phyloP scores from a whole-genome alignment of 2,888 invertebrate species.

The Hemithea aestivaria region DNA sequence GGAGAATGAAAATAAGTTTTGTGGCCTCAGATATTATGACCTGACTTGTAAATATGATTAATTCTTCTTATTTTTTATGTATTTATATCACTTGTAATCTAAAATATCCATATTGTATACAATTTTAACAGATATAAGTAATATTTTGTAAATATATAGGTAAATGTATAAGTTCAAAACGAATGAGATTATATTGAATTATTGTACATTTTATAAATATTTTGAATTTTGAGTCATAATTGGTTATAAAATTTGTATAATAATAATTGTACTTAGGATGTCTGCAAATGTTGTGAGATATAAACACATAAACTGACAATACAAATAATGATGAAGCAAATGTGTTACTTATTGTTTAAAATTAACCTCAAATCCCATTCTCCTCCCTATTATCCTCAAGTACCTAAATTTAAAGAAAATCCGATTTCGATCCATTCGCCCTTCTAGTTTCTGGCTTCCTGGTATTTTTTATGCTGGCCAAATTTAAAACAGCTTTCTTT shows the following conservation, averaged over 20 bases:
- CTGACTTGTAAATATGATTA: conserved; percentile 72
- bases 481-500: no score
- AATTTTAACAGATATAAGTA: conserved; percentile 69
- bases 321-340: conserved; percentile 64
- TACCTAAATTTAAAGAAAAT: no score
- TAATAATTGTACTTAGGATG: conserved; percentile 63
- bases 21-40: conserved; percentile 45
- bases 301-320: conserved; percentile 76
- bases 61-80: conserved; percentile 73
- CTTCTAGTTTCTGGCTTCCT: no score
- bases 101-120: conserved; percentile 73
- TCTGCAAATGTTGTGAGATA: conserved; percentile 76
- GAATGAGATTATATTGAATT: conserved; percentile 72
- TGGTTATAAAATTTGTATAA: conserved; percentile 70
- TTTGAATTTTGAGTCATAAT: conserved; percentile 70
- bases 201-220: conserved; percentile 78
- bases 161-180: conserved; percentile 67
- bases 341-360: conserved; percentile 14
- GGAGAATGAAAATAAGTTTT: conserved; percentile 40
- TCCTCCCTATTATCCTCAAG: not conserved
- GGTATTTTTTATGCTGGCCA: no score
- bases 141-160: conserved; percentile 80
- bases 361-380: not conserved
- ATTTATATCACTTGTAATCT: conserved; percentile 75
- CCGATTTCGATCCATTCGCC: no score